Conservation (phyloP, 2,113 vertebrate species). For the Electrona antarctica region DNA sequence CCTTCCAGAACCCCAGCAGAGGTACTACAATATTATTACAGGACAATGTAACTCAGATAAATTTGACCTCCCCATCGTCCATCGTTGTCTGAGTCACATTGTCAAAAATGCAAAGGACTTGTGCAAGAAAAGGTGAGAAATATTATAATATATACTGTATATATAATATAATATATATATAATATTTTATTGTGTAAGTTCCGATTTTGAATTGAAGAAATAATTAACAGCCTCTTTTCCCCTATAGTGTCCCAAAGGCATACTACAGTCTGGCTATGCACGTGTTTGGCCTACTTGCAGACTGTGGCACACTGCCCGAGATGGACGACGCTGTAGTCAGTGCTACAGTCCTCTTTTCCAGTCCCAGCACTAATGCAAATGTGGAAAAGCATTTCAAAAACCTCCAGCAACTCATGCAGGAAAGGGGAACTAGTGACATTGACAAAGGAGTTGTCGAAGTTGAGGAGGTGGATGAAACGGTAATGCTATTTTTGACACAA, state of each 20-base stretch:
- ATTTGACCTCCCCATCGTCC: background rate
- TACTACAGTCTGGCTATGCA: background rate
- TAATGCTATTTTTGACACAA: too few relatives aligned
- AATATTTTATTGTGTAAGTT: background rate
- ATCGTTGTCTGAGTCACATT: slow-evolving; percentile 10
- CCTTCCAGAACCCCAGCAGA: slow-evolving; percentile 9
- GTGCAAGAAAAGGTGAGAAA: slow-evolving; percentile 8
- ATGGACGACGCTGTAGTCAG: background rate
- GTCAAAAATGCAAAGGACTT: slow-evolving; percentile 37
- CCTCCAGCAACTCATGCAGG: background rate
- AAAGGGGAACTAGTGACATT: background rate
- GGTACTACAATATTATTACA: background rate
- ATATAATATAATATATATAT: too few relatives aligned
- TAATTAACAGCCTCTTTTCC: too few relatives aligned
- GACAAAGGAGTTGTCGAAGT: too few relatives aligned
- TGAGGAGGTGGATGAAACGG: too few relatives aligned
- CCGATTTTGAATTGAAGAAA: background rate
- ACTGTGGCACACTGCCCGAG: background rate
- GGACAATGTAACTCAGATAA: slow-evolving; percentile 6
- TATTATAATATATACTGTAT: background rate
- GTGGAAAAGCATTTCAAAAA: background rate
- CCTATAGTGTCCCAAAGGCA: background rate
- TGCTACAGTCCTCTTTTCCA: background rate
- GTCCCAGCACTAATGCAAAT: background rate
- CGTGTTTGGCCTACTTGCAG: background rate